phyloP scores from a whole-genome alignment of 1,140 invertebrate genomes.

The Harlomillsia oculata region DNA sequence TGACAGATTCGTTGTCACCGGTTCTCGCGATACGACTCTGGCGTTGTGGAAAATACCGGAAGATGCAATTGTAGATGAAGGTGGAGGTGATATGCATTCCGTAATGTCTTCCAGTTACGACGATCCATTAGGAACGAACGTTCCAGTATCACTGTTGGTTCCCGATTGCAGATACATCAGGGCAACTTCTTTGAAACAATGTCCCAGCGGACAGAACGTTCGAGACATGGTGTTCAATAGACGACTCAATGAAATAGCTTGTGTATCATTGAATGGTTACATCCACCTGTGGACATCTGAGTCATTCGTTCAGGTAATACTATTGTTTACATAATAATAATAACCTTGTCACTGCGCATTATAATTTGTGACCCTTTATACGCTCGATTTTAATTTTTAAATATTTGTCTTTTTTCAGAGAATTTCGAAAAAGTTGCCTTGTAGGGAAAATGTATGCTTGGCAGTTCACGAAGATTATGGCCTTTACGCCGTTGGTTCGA shows the following conservation, averaged over 20 bases:
- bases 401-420: slow-evolving; percentile 48
- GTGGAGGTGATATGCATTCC: neutral
- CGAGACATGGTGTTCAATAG: slow-evolving; percentile 80
- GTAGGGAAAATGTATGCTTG: slow-evolving; percentile 86
- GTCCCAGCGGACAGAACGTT: slow-evolving; percentile 65
- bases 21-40: slow-evolving; percentile 69
- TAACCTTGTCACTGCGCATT: no score
- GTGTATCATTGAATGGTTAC: slow-evolving; percentile 80
- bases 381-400: neutral
- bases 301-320: slow-evolving; percentile 59
- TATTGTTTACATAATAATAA: neutral
- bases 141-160: slow-evolving; percentile 31
- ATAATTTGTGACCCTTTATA: no score
- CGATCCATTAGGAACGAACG: no score
- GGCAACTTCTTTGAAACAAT: slow-evolving; percentile 64
- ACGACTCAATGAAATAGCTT: slow-evolving; percentile 74
- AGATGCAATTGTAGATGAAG: neutral
- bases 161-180: slow-evolving; percentile 46
- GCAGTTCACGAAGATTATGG: slow-evolving; percentile 67
- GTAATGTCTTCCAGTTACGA: neutral
- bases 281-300: slow-evolving; percentile 86
- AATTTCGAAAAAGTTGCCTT: slow-evolving; percentile 71
- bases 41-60: slow-evolving; percentile 45
- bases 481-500: slow-evolving; percentile 83
- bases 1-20: slow-evolving; percentile 88